Evolutionary conservation across 2,113 vertebrate species (phyloP), one percentile per base, ranked within the genome.

Genomic region (Lagopus leucura): DNA sequence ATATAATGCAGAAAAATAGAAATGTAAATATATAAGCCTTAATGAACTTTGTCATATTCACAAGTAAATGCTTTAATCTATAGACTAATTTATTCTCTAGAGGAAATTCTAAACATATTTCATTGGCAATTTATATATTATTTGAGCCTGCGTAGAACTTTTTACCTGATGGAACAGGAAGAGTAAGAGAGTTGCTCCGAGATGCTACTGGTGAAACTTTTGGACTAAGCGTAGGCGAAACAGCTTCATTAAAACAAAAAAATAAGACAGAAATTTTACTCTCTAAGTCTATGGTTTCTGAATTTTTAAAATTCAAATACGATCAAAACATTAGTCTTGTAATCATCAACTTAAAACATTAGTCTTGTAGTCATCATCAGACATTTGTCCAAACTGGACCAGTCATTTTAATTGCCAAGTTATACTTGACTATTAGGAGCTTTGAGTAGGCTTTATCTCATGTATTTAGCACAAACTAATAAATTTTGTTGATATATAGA

Each of bases 181-280:
- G 84, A 34, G 96, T 96, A 63, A 98, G 77, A 2, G 98, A 98
- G 94, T 92, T 98, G 97, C 97, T 99, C 95, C 92, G 89, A n/a
- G 98, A 99, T 25, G 97, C 91, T n/a, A 79, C 64, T 0, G 98
- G 98, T 88, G 98, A 99, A 45, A 98, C 92, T 74, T 97, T 94
- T 10, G 98, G 98, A 58, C 98, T 99, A 89, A 96, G 96, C 74
- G 97, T 96, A 14, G 98, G 98, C 50, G 98, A 98, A 75, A 97
- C 91, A 45, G 95, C 98, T 99, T 95, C 55, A 90, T 89, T 93
- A 77, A 88, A 92, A 75, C 27, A 84, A 77, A 87, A 70, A 86
- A 71, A 17, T 22, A 76, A 71, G 38, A 30, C 20, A 48, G 18
- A 57, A 78, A 82, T 82, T 91, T 87, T 69, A 91, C 28, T 80